phyloP scores from a whole-genome alignment of 2,113 vertebrate species.

The Oncorhynchus tshawytscha region DNA sequence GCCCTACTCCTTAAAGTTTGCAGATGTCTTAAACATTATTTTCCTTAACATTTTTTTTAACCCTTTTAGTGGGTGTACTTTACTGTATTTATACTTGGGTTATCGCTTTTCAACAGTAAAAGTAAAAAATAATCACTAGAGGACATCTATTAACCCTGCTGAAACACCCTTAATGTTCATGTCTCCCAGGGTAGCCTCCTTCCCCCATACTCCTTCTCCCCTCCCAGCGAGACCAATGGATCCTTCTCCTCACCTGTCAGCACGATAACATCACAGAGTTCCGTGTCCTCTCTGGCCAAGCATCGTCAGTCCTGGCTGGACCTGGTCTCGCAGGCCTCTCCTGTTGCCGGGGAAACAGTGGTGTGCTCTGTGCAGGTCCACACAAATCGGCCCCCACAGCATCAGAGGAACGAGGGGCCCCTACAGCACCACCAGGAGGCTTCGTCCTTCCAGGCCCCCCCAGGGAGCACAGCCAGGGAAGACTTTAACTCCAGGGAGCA shows the following conservation, averaged over 20 bases:
- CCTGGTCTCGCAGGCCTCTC: slow-evolving; percentile 69
- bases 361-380: slow-evolving; percentile 75
- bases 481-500: slow-evolving; percentile 22
- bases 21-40: no score
- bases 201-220: slow-evolving; percentile 74
- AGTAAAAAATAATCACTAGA: no score
- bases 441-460: slow-evolving; percentile 41
- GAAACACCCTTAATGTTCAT: background rate
- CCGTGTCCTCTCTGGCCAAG: slow-evolving; percentile 76
- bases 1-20: no score
- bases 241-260: slow-evolving; percentile 81
- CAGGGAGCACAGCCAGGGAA: slow-evolving; percentile 36
- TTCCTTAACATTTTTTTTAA: no score
- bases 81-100: no score
- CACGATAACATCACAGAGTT: slow-evolving; percentile 74
- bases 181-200: slow-evolving; percentile 68
- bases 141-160: background rate
- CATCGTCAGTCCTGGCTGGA: slow-evolving; percentile 82
- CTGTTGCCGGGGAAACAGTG: slow-evolving; percentile 58
- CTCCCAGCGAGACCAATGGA: slow-evolving; percentile 74
- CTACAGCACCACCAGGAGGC: slow-evolving; percentile 37
- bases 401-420: slow-evolving; percentile 23
- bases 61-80: no score
- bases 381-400: slow-evolving; percentile 34
- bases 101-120: no score